Evolutionary conservation across 2,888 invertebrate genomes (phyloP), one percentile per base, ranked within the genome.

Genomic region (Nudaria mundana): DNA sequence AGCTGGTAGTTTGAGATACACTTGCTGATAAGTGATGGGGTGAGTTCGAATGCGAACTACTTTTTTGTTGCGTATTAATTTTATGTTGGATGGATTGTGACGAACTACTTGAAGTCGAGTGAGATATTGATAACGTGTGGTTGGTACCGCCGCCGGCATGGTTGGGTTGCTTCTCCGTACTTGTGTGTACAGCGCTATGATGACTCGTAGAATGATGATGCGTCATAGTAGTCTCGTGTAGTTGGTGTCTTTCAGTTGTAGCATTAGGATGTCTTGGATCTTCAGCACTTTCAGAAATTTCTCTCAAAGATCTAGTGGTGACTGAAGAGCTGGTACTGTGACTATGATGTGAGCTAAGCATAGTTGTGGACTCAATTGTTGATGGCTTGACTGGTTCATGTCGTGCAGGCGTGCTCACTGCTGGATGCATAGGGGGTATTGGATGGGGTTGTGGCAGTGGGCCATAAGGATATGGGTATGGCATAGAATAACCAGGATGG

Each of bases 371-470:
- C 57, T 93, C 93, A 29, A 92, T 90, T n/a, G 89, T 81, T 5
- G 87, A 68, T 20, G 89, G 85, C 70, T 89, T 89, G 16, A 84
- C 84, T 56, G 86, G 83, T 20, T 89, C 89, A 52, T 89, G 89
- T 43, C 89, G 68, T 47, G 86, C 83, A 40, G 88, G 78, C 18
- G 82, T 74, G 55, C 85, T 87, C 7, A 81, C 67, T 46, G 90
- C 61, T 55, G 91, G 72, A 58, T 89, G 90, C 63, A 93, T 92
- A 2, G 93, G 94, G 10, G 93, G 93, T 66, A 93, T 92, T 4
- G 94, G 92, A 59, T 93, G 94, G 1, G 94, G 94, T 63, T 93
- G 94, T 3, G 94, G 93, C 44, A 94, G 90, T 1, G 93, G 92
- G 5, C 92, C 92, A 58, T 95, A 92, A 36, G 94, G 91, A 85